phyloP scores from a whole-genome alignment of 2,888 invertebrate species.

The Arctia plantaginis region DNA sequence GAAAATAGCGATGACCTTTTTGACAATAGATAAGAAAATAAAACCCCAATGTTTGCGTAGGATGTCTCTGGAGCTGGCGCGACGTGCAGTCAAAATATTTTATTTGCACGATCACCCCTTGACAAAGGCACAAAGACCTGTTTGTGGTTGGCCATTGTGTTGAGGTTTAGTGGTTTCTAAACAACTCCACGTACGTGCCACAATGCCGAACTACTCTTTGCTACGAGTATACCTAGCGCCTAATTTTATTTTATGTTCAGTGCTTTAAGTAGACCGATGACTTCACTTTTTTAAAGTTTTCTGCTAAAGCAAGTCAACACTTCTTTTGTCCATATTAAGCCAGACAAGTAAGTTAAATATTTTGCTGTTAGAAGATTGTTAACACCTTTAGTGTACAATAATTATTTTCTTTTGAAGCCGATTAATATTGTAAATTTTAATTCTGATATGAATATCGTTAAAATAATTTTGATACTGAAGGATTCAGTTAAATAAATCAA shows the following conservation, averaged over 20 bases:
- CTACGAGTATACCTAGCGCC: not conserved
- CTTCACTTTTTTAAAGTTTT: not conserved
- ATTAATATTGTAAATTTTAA: slow-evolving; percentile 17
- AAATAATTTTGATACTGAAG: not conserved
- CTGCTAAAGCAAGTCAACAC: not conserved
- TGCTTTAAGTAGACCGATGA: not conserved
- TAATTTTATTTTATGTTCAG: not conserved
- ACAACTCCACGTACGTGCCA: slow-evolving; percentile 63
- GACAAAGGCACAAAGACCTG: slow-evolving; percentile 72
- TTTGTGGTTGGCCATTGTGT: slow-evolving; percentile 74
- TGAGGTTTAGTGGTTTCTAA: slow-evolving; percentile 70
- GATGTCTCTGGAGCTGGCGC: slow-evolving; percentile 53
- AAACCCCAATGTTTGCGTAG: slow-evolving; percentile 60
- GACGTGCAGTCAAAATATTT: slow-evolving; percentile 70
- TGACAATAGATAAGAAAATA: slow-evolving; percentile 42
- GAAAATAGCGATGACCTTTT: slow-evolving; percentile 29
- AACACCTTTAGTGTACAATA: not conserved
- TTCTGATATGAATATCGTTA: not conserved
- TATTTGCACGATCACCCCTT: slow-evolving; percentile 67
- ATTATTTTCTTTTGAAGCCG: slow-evolving; percentile 40
- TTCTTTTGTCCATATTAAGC: too few relatives aligned
- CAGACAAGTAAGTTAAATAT: not conserved
- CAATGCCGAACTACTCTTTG: slow-evolving; percentile 21
- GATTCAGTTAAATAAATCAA: not conserved
- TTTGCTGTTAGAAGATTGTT: not conserved